A percentile compares a stretch with the other conserved stretches of the same genome.
Evolutionary conservation across 2,113 vertebrate genomes (phyloP).

Genomic region (Engystomops pustulosus): DNA sequence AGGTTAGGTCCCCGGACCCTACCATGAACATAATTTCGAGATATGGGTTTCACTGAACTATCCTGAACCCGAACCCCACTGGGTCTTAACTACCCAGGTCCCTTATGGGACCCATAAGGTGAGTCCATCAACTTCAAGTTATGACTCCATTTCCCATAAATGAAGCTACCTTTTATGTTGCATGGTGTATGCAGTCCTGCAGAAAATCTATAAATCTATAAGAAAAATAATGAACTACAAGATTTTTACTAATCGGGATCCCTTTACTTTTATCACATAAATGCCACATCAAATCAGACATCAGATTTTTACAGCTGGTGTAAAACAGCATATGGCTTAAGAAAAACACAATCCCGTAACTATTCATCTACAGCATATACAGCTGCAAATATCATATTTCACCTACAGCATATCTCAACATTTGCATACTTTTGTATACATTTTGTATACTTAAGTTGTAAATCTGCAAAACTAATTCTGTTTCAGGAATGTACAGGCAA

Average conservation of each 20-base stretch:
- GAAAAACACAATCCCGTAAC: slow-evolving; percentile 22
- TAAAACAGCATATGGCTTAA: slow-evolving; percentile 14
- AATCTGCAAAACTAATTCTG: neutral
- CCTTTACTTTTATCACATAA: slow-evolving; percentile 1
- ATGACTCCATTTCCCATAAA: too few relatives aligned
- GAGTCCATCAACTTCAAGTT: too few relatives aligned
- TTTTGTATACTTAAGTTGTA: neutral
- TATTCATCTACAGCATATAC: neutral
- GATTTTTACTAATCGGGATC: neutral
- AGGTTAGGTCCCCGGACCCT: too few relatives aligned
- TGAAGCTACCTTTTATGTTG: too few relatives aligned
- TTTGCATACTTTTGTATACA: slow-evolving; percentile 3
- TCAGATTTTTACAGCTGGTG: neutral
- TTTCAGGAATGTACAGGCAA: neutral
- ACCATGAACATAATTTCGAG: too few relatives aligned
- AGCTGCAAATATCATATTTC: slow-evolving; percentile 27
- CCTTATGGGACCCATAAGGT: too few relatives aligned
- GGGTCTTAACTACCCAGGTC: too few relatives aligned
- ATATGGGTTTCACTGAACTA: too few relatives aligned
- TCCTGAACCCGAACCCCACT: too few relatives aligned
- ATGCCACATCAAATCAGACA: neutral
- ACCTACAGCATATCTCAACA: slow-evolving; percentile 13
- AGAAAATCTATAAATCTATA: neutral
- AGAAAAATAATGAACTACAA: neutral
- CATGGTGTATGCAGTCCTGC: neutral